Evolutionary conservation across 2,113 vertebrate species (phyloP).

Genomic region (Neodontobutis hainanensis): DNA sequence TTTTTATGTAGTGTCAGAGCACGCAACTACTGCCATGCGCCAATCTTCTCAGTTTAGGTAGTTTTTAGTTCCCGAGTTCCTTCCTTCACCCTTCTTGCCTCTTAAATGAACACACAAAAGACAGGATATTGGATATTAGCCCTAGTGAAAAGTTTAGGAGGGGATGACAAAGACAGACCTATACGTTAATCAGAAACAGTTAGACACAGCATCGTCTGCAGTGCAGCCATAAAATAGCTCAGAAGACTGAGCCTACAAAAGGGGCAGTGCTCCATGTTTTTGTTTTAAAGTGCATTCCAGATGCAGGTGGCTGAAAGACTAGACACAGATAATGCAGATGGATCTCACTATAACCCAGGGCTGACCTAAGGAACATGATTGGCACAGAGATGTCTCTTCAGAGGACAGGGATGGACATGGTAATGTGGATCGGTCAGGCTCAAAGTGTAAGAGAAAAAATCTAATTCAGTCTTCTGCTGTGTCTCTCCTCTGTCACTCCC

Average conservation of each 20-base stretch:
- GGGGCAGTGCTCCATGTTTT: constrained; percentile 25
- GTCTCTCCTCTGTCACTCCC: constrained; percentile 82
- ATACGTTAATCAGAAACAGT: neutral
- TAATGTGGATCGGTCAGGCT: constrained; percentile 27
- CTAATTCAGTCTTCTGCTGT: constrained; percentile 17
- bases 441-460: constrained; percentile 17
- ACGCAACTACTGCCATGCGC: neutral
- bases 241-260: constrained; percentile 4
- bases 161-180: constrained; percentile 10
- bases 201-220: neutral
- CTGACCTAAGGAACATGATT: constrained; percentile 37
- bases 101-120: constrained; percentile 17
- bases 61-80: constrained; percentile 15
- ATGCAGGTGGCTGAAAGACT: constrained; percentile 76
- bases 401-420: constrained; percentile 14
- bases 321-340: constrained; percentile 38
- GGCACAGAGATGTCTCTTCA: constrained; percentile 63
- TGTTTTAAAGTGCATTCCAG: constrained; percentile 81
- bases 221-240: neutral
- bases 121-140: constrained; percentile 22
- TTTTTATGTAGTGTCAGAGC: constrained; percentile 30
- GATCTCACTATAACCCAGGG: constrained; percentile 37
- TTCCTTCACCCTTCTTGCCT: constrained; percentile 24
- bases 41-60: constrained; percentile 16
- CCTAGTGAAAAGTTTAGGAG: constrained; percentile 28